Conservation (phyloP, 64 coral and sea anemone genomes). For the Porites lutea region DNA sequence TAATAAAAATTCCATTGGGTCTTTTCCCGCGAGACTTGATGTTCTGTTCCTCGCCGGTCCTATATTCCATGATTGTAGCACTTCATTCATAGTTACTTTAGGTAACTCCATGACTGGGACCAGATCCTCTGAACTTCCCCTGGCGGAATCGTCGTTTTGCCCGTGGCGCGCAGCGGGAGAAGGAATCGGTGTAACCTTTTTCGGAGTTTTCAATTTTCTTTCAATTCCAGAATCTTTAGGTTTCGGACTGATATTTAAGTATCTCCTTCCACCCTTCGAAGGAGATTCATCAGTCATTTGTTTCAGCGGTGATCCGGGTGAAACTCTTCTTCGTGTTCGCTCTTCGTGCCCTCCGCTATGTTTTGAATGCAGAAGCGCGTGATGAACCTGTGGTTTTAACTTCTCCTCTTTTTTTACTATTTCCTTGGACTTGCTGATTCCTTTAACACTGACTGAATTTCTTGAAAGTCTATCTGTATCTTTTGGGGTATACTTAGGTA, state of each 20-base stretch:
- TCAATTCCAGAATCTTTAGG: neutral
- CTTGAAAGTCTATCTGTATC: neutral
- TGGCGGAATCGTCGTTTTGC: neutral
- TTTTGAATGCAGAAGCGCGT: neutral
- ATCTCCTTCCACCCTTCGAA: neutral
- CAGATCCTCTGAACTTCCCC: neutral
- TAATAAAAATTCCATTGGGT: constrained; percentile 68
- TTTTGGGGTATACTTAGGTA: neutral
- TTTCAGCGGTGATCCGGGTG: neutral
- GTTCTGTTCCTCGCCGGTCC: constrained; percentile 12
- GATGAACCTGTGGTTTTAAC: neutral
- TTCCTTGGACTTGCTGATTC: neutral
- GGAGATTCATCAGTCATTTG: constrained; percentile 1
- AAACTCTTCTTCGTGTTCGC: neutral
- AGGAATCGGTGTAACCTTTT: neutral
- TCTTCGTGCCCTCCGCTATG: neutral
- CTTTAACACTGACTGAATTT: neutral
- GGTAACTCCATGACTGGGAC: constrained; percentile 28
- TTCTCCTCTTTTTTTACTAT: neutral
- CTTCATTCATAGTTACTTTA: constrained; percentile 72
- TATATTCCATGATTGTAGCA: constrained; percentile 62
- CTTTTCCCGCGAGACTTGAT: constrained; percentile 29
- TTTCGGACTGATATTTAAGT: neutral
- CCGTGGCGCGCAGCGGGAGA: neutral
- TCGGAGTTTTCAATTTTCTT: neutral